phyloP scores from a whole-genome alignment of 2,888 invertebrate species.

The Temnothorax unifasciatus region DNA sequence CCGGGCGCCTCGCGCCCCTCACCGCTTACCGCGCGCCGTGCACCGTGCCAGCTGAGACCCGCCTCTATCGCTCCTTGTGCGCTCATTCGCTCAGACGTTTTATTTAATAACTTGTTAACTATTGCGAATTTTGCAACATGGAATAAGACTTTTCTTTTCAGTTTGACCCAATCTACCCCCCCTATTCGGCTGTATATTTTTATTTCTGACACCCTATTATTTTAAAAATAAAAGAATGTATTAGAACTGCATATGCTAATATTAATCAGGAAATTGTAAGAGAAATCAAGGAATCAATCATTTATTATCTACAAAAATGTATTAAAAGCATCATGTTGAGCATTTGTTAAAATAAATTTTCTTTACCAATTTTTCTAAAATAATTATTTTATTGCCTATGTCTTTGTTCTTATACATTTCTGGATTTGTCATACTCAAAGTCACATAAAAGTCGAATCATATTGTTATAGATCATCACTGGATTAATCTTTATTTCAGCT shows the following conservation, averaged over 20 bases:
- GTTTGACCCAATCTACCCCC: no score
- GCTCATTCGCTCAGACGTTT: no score
- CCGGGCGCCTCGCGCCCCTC: no score
- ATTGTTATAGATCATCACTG: background rate
- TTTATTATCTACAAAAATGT: background rate
- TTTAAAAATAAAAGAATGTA: background rate
- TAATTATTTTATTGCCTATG: background rate
- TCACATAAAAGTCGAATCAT: background rate
- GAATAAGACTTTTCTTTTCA: no score
- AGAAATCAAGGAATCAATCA: background rate
- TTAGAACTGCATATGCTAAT: background rate
- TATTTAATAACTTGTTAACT: no score
- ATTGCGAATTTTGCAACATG: no score
- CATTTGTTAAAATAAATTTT: background rate
- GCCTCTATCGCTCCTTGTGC: no score
- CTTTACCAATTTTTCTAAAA: background rate
- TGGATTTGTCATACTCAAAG: background rate
- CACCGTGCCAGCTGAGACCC: no score
- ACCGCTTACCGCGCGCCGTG: no score
- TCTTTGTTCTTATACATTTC: background rate
- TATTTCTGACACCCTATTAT: no score
- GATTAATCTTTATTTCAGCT: background rate
- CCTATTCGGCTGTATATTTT: no score
- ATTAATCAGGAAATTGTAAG: background rate
- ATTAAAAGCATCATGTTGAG: background rate